Conservation (phyloP, 2,113 vertebrate species). For the Esox niger region DNA sequence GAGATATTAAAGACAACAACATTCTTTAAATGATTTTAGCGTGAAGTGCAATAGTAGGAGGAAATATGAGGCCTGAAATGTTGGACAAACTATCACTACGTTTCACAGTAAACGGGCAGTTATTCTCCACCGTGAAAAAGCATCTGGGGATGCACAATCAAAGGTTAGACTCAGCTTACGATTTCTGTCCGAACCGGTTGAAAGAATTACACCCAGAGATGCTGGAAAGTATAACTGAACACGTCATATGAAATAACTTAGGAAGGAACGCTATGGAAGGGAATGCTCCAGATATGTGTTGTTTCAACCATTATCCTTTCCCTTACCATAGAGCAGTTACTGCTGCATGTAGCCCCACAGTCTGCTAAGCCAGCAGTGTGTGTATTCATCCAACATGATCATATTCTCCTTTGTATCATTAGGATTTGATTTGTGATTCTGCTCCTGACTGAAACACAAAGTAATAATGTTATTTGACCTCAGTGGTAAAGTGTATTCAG, state of each 20-base stretch:
- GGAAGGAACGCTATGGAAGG: conserved; percentile 6
- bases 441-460: conserved; percentile 45
- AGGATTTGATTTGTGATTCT: conserved; percentile 24
- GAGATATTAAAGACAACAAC: conserved; percentile 32
- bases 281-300: conserved; percentile 12
- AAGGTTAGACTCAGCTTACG: conserved; percentile 36
- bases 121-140: conserved; percentile 30
- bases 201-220: conserved; percentile 17
- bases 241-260: conserved; percentile 25
- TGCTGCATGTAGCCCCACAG: neutral
- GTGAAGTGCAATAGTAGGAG: conserved; percentile 55
- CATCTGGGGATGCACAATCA: conserved; percentile 70
- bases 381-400: neutral
- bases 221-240: conserved; percentile 17
- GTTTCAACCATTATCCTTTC: neutral
- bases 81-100: conserved; percentile 1
- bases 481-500: conserved; percentile 27
- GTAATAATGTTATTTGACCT: conserved; percentile 20
- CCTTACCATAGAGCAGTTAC: neutral
- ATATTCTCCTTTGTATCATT: neutral
- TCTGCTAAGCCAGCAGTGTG: neutral
- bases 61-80: neutral
- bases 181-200: conserved; percentile 18
- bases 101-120: conserved; percentile 22
- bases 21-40: conserved; percentile 22